Evolutionary conservation across 2,113 vertebrate genomes (phyloP).

Genomic region (Cheilinus undulatus): DNA sequence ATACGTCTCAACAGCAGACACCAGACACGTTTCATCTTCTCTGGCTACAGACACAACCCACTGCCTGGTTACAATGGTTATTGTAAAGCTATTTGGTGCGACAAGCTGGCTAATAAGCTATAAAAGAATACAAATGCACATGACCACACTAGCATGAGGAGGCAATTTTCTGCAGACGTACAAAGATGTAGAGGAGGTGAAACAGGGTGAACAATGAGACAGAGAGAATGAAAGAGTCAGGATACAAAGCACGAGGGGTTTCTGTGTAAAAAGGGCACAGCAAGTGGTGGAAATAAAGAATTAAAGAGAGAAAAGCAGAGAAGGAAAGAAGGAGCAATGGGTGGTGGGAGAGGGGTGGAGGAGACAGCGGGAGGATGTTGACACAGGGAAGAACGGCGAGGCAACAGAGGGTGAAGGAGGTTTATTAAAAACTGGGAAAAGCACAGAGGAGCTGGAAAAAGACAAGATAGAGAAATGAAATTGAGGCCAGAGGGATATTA

Average conservation of each 20-base stretch:
- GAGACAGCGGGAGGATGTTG: conserved; percentile 12
- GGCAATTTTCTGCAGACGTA: background rate
- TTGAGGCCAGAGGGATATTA: background rate
- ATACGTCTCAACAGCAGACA: background rate
- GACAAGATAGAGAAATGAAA: background rate
- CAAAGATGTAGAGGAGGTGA: background rate
- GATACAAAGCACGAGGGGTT: conserved; percentile 5
- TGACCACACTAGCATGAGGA: background rate
- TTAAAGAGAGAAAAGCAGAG: background rate
- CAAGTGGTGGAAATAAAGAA: background rate
- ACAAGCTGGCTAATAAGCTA: conserved; percentile 22
- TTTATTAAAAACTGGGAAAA: conserved; percentile 46
- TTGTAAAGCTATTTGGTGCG: conserved; percentile 23
- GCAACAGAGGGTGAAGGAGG: conserved; percentile 41
- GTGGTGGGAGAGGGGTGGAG: conserved; percentile 1
- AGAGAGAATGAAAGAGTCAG: background rate
- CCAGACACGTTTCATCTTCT: conserved; percentile 3
- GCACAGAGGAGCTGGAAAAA: background rate
- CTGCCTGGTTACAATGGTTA: background rate
- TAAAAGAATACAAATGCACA: conserved; percentile 39
- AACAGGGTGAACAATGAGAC: background rate
- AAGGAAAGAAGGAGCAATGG: background rate
- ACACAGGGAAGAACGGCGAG: conserved; percentile 15
- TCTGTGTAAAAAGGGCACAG: conserved; percentile 1
- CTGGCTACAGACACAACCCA: background rate